phyloP scores from a whole-genome alignment of 1,140 invertebrate genomes.

The Chymomyza costata region DNA sequence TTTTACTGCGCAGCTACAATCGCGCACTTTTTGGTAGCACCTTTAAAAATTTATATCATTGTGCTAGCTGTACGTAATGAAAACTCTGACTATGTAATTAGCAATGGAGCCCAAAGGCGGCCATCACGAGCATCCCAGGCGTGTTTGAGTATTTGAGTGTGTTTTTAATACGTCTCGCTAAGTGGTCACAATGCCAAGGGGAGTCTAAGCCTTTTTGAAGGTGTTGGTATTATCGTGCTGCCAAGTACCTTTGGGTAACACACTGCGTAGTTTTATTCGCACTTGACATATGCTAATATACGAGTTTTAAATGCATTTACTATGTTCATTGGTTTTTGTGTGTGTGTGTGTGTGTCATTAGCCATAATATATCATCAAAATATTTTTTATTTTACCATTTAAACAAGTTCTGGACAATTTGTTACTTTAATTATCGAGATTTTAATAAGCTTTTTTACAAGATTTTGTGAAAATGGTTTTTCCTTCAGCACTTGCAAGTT shows the following conservation, averaged over 20 bases:
- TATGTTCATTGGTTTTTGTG: constrained; percentile 34
- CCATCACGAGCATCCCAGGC: background rate
- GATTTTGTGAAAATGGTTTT: too few relatives aligned
- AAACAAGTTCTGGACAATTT: too few relatives aligned
- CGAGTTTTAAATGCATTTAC: background rate
- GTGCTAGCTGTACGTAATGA: too few relatives aligned
- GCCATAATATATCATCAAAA: too few relatives aligned
- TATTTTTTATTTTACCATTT: too few relatives aligned
- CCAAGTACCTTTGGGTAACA: constrained; percentile 2
- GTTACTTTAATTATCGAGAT: too few relatives aligned
- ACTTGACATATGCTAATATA: constrained; percentile 47
- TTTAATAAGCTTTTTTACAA: too few relatives aligned
- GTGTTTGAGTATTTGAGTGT: constrained; percentile 38
- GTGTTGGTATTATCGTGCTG: constrained; percentile 1
- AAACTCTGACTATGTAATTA: constrained; percentile 47
- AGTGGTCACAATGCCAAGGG: constrained; percentile 25
- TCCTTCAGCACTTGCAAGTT: too few relatives aligned
- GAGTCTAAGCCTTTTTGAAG: background rate
- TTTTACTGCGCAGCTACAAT: too few relatives aligned
- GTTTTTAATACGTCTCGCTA: constrained; percentile 32
- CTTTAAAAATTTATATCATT: too few relatives aligned
- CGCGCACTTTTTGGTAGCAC: too few relatives aligned
- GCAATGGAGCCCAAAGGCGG: constrained; percentile 27
- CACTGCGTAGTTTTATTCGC: constrained; percentile 12
- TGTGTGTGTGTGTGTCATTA: constrained; percentile 30